Base-by-base conservation (phyloP, 2,797 vertebrate genomes). In the Oreochromis grahami region DNA sequence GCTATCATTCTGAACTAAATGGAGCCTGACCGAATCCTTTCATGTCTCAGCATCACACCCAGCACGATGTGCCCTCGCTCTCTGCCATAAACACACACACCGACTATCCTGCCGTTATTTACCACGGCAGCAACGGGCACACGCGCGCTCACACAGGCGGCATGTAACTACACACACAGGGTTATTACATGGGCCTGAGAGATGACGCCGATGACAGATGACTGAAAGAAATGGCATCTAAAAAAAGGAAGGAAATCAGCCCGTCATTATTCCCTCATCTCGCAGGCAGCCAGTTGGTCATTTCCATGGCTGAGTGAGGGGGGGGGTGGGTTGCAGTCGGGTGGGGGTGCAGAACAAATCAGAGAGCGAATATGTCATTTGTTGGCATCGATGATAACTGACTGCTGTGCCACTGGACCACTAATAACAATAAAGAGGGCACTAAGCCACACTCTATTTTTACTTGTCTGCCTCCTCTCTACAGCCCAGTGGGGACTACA, bases 361-460 rank as follows among this genome's bases (percentile, higher is more conserved):
- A 58, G 81, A 91, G 83, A 84, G 83, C 10, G 83, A 92, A 88
- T 87, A 90, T 94, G 92, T 92, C 93, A 91, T 82, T 88, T 93
- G 88, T 92, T 93, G 90, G 92, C 94, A 93, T 94, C 90, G 70
- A 88, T 88, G 92, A 93, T 94, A 92, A 91, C 92, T 93, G 94
- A 94, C 93, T 94, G 91, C 93, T 93, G 92, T 93, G 91, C 92
- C 94, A 94, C 92, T 94, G 93, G 92, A 93, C 92, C 91, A 93
- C 95, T 95, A 95, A 95, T 95, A 95, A 95, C 95, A 96, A 95
- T 95, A 95, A 95, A 93, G 91, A 95, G 94, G 94, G 94, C 94
- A 95, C 91, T 87, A 93, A 96, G 94, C 94, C 93, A 95, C 93
- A 84, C 92, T 93, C 94, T 96, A 94, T 96, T 96, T 96, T 95